phyloP scores from a whole-genome alignment of 2,113 vertebrate species.

The Spea multiplicata region DNA sequence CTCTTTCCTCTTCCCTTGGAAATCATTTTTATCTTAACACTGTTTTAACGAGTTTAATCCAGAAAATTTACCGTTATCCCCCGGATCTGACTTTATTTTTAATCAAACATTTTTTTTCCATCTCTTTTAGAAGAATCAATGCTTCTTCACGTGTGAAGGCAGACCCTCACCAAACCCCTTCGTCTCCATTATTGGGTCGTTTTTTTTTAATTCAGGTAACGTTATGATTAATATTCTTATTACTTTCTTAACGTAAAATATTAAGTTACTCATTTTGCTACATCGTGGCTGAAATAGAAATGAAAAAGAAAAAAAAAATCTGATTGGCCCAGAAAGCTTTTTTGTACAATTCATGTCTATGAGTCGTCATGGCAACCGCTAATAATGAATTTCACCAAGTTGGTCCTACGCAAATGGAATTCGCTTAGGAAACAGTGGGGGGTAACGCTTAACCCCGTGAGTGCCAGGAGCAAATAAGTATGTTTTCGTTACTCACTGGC shows the following conservation, averaged over 20 bases:
- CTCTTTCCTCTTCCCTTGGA: too few species aligned
- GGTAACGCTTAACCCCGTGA: constrained; percentile 9
- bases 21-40: too few species aligned
- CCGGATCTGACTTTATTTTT: background rate
- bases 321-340: too few species aligned
- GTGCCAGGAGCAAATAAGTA: background rate
- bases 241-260: too few species aligned
- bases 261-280: background rate
- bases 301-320: background rate
- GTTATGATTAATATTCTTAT: background rate
- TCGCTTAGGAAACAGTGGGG: constrained; percentile 3
- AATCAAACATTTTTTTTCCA: constrained; percentile 6
- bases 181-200: background rate
- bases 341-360: background rate
- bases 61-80: too few species aligned
- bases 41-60: too few species aligned
- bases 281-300: background rate
- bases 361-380: constrained; percentile 14
- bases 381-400: constrained; percentile 18
- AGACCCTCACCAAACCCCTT: background rate
- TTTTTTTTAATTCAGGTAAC: constrained; percentile 24
- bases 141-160: constrained; percentile 22
- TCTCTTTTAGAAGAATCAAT: constrained; percentile 18
- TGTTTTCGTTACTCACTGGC: background rate
- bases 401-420: constrained; percentile 7